Evolutionary conservation across 1,140 invertebrate species (phyloP).

Genomic region (Solen grandis): DNA sequence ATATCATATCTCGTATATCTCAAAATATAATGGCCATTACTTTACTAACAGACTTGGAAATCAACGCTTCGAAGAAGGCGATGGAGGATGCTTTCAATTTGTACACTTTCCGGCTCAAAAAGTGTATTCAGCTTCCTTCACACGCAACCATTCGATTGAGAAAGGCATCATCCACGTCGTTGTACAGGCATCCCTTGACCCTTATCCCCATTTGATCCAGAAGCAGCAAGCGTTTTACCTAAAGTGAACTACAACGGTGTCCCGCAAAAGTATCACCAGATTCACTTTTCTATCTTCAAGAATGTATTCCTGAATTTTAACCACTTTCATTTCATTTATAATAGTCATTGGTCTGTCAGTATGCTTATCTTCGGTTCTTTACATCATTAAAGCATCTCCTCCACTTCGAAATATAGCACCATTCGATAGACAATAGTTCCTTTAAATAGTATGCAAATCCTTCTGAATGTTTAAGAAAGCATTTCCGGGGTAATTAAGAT

Average conservation of each 20-base stretch:
- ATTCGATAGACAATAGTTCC: constrained; percentile 14
- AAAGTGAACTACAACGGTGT: background rate
- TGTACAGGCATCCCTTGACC: constrained; percentile 11
- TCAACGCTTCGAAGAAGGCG: constrained; percentile 19
- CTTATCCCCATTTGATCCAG: too few relatives aligned
- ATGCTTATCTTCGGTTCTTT: constrained; percentile 12
- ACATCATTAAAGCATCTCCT: background rate
- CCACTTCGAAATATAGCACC: constrained; percentile 11
- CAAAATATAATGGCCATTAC: constrained; percentile 22
- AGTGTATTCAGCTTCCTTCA: constrained; percentile 1
- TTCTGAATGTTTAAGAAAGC: background rate
- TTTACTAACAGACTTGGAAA: constrained; percentile 11
- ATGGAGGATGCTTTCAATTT: constrained; percentile 3
- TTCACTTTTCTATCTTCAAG: too few relatives aligned
- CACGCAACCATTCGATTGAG: constrained; percentile 4
- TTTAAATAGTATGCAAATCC: background rate
- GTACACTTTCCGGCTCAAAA: constrained; percentile 21
- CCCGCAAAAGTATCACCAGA: background rate
- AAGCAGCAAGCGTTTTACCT: background rate
- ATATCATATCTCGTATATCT: background rate
- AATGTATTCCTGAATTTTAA: constrained; percentile 11
- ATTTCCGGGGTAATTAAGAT: constrained; percentile 5
- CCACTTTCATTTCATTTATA: constrained; percentile 13
- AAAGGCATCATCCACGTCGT: background rate
- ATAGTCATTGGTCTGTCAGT: constrained; percentile 15